Conservation (phyloP, 2,888 invertebrate species). For the Osmoderma eremita region DNA sequence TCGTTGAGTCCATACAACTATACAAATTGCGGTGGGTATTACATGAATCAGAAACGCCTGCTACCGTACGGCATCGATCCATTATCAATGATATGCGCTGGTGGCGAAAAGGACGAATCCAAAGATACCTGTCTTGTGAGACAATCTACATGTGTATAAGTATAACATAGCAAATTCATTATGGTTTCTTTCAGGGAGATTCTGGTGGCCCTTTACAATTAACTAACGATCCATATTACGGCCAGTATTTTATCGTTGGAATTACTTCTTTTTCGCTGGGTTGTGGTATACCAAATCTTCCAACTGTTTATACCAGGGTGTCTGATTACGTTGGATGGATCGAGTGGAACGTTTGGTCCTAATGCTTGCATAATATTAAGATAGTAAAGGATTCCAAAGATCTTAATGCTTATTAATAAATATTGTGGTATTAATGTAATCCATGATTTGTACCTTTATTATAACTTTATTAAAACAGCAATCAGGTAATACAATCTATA, state of each 20-base stretch:
- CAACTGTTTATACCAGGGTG: slow-evolving; percentile 1
- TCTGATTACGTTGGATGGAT: slow-evolving; percentile 16
- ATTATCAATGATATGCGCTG: slow-evolving; percentile 61
- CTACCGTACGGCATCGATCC: slow-evolving; percentile 54
- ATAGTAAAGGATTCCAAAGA: too few relatives aligned
- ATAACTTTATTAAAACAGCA: too few relatives aligned
- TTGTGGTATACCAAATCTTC: not conserved
- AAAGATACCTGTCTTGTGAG: slow-evolving; percentile 61
- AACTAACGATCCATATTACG: not conserved
- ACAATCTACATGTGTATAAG: not conserved
- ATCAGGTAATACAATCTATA: too few relatives aligned
- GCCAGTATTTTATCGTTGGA: not conserved
- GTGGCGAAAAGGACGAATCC: slow-evolving; percentile 55
- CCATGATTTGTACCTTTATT: too few relatives aligned
- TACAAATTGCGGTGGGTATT: slow-evolving; percentile 56
- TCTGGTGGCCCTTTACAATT: slow-evolving; percentile 1
- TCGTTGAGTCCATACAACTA: slow-evolving; percentile 57
- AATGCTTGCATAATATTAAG: too few relatives aligned
- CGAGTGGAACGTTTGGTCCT: not conserved
- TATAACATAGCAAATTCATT: not conserved
- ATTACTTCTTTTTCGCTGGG: not conserved
- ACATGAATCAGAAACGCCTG: slow-evolving; percentile 44
- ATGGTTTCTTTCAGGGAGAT: slow-evolving; percentile 31
- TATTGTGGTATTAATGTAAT: too few relatives aligned
- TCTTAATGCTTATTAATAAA: too few relatives aligned